Evolutionary conservation across 1,140 invertebrate species (phyloP), one percentile per base, ranked within the genome.

Genomic region (Penaeus vannamei): DNA sequence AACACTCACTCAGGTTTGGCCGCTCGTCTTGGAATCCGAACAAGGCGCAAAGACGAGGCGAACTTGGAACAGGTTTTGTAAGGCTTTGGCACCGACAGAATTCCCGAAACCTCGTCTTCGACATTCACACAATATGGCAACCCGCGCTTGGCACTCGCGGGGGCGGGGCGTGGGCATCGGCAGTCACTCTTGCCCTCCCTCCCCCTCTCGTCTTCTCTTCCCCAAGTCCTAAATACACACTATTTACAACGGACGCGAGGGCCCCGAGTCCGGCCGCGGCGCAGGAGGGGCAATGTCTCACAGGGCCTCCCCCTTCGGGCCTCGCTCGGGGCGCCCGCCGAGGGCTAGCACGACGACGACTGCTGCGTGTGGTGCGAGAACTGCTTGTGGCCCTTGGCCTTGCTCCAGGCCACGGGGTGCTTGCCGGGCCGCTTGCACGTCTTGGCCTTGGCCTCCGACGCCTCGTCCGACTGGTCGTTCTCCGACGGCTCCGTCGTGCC

Each of bases 401-500:
- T 90, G 60, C 79, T 90, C 87, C 89, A 90, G 23, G 84, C 87
- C 3, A 82, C 59, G 42, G 90, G 81, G 46, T 91, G 90, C 69
- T 91, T 91, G 12, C 86, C 88, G 7, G 91, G 69, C 23, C 91
- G 85, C 69, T 91, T 91, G 59, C 88, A 90, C 20, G 90, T 90
- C 81, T 91, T 91, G n/a, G 86, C 90, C 62, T 91, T 90, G 19
- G 46, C 84, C 29, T 91, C 90, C 14, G 85, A 87, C 10, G 84
- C 79, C 64, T 91, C 91, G 61, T 85, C 82, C n/a, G 82, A 88
- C 82, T 90, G 87, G 42, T 91, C 90, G 22, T 90, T 90, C 64
- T 91, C 90, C 46, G 91, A 91, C 46, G 87, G 88, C 85, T 90
- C 90, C 23, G 84, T 89, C n/a, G 90, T 89, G 23, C 91, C 91